Percentiles rank a stretch among this genome's conserved stretches.
Conservation (phyloP, 2,113 vertebrate species). For the Ceyx margarethae region DNA sequence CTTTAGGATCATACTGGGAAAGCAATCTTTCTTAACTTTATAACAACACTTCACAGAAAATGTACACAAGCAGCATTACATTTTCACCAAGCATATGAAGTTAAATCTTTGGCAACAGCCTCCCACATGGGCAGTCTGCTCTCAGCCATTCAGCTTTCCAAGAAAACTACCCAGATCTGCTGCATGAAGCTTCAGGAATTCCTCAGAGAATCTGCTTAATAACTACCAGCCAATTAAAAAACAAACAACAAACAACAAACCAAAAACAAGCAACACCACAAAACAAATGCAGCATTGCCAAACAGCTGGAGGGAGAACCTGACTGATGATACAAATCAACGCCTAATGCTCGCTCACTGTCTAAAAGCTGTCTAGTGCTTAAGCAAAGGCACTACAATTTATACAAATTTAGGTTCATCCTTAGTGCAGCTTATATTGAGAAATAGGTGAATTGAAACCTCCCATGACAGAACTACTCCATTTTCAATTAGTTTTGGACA, state of each 20-base stretch:
- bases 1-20: background rate
- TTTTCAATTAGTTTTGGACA: background rate
- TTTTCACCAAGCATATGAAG: background rate
- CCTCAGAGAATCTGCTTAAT: background rate
- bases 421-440: background rate
- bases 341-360: background rate
- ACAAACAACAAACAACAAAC: background rate
- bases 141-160: background rate
- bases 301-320: background rate
- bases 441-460: background rate
- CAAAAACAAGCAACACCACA: background rate
- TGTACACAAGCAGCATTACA: background rate
- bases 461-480: background rate
- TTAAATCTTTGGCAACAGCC: background rate
- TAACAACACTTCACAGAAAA: slow-evolving; percentile 11
- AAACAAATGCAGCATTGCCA: background rate
- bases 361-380: background rate
- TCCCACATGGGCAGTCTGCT: background rate
- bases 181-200: background rate
- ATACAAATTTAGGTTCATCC: background rate
- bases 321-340: background rate
- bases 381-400: background rate
- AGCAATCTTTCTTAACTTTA: slow-evolving; percentile 5
- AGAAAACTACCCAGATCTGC: background rate
- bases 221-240: background rate